Evolutionary conservation across 2,888 invertebrate genomes (phyloP).

Genomic region (Emmelina monodactyla): DNA sequence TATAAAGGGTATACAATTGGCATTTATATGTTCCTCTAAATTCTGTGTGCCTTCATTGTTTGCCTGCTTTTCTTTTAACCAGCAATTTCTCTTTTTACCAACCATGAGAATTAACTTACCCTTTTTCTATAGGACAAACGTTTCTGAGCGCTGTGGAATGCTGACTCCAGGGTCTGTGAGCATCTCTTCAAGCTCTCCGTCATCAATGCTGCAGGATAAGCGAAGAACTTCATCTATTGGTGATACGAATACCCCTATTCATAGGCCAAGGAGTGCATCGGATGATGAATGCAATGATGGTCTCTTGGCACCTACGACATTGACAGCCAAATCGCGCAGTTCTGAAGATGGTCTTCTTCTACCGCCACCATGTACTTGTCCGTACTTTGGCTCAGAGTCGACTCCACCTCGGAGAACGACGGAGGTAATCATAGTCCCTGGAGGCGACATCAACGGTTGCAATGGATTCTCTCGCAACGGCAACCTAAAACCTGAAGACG

Average conservation of each 20-base stretch:
- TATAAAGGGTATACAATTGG: slow-evolving; percentile 56
- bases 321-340: slow-evolving; percentile 50
- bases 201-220: slow-evolving; percentile 52
- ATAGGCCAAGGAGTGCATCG: slow-evolving; percentile 50
- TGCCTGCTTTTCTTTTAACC: no score
- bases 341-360: slow-evolving; percentile 63
- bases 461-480: slow-evolving; percentile 45
- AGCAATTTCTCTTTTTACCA: neutral
- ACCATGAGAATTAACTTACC: neutral
- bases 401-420: slow-evolving; percentile 57
- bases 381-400: slow-evolving; percentile 78
- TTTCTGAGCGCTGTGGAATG: slow-evolving; percentile 51
- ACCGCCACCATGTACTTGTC: slow-evolving; percentile 82
- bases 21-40: slow-evolving; percentile 24
- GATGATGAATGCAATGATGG: slow-evolving; percentile 52
- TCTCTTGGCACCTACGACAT: slow-evolving; percentile 37
- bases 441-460: slow-evolving; percentile 56
- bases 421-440: slow-evolving; percentile 60
- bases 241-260: slow-evolving; percentile 37
- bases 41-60: no score
- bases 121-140: slow-evolving; percentile 36
- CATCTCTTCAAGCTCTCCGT: slow-evolving; percentile 54
- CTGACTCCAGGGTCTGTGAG: slow-evolving; percentile 54
- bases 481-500: slow-evolving; percentile 39
- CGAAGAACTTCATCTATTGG: slow-evolving; percentile 44